Base-by-base conservation (phyloP, 2,113 vertebrate genomes). In the Indicator indicator region DNA sequence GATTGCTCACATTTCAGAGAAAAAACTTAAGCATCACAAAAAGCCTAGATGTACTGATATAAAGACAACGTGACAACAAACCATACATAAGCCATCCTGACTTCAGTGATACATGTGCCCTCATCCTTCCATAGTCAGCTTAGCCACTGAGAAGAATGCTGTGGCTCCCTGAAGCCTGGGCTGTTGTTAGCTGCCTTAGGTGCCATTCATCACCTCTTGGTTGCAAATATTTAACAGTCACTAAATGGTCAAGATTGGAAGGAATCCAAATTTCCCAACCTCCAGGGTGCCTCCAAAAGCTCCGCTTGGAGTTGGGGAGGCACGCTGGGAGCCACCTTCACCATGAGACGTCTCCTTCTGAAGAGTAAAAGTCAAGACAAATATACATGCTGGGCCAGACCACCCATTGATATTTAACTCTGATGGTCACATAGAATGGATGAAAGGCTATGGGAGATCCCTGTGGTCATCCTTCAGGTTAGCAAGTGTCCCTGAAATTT, bases 391-490 rank as follows among this genome's bases (percentile, higher is more conserved):
- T 1, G 0, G 52, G 26, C 18, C 38, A 83, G 36, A 69, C 8
- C 8, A 79, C n/a, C 18, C 28, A 8, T 42, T 32, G 28, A 4
- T 27, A 23, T 11, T 85, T 73, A 42, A 59, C 30, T 76, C 40
- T 70, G 36, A 23, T 0, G 0, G 18, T 74, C 33, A 64, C 33
- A 32, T 12, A 50, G 33, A 33, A 60, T 11, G 32, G 56, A 68
- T 1, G 1, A 56, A 89, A 76, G 15, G 10, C 55, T 52, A 2
- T 0, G 0, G 23, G 50, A 54, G 52, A 24, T 75, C 62, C 48
- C 28, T 52, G 33, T 0, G 0, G 40, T 58, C 62, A 85, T 78
- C 65, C 60, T 80, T 80, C 65, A 91, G 62, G 44, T 52, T 33
- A 62, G 27, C 24, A 7, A 69, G 11, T 8, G 13, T 55, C 13